Evolutionary conservation across 2,113 vertebrate species (phyloP).

Genomic region (Pandion haliaetus): DNA sequence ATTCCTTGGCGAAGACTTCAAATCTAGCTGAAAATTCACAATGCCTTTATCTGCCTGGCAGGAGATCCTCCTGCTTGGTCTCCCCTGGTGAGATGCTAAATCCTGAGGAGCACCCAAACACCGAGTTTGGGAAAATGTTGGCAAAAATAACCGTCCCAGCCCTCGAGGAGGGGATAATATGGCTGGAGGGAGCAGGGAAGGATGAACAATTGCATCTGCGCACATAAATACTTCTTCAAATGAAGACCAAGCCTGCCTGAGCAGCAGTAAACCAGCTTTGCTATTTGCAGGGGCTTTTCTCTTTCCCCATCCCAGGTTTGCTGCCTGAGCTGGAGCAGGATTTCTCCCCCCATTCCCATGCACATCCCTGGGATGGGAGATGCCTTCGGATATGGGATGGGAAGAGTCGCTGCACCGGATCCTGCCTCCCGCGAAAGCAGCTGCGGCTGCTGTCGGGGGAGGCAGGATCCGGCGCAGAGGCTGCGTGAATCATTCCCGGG

Average conservation of each 20-base stretch:
- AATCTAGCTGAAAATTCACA: neutral
- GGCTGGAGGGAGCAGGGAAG: neutral
- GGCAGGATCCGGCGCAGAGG: neutral
- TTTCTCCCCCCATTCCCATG: neutral
- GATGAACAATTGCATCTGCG: neutral
- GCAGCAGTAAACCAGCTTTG: neutral
- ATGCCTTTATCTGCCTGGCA: neutral
- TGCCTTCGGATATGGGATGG: neutral
- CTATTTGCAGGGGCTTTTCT: neutral
- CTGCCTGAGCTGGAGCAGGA: neutral
- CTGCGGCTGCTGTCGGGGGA: rapidly evolving
- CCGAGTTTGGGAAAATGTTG: neutral
- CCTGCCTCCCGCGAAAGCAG: neutral
- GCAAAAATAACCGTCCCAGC: neutral
- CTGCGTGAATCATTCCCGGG: neutral
- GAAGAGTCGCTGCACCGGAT: neutral
- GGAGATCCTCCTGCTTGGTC: neutral
- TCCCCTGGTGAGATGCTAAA: neutral
- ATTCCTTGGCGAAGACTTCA: neutral
- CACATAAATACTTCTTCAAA: neutral
- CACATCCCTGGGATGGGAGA: neutral
- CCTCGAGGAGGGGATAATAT: neutral
- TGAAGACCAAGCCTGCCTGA: neutral
- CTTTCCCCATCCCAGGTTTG: neutral
- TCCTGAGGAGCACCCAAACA: neutral